Percentiles rank a stretch among this genome's conserved stretches.
These are phyloP conservation scores for Oscheius sp. DNA, from an alignment of 2,888 invertebrate species.

Conservation along the genomic window DNA sequence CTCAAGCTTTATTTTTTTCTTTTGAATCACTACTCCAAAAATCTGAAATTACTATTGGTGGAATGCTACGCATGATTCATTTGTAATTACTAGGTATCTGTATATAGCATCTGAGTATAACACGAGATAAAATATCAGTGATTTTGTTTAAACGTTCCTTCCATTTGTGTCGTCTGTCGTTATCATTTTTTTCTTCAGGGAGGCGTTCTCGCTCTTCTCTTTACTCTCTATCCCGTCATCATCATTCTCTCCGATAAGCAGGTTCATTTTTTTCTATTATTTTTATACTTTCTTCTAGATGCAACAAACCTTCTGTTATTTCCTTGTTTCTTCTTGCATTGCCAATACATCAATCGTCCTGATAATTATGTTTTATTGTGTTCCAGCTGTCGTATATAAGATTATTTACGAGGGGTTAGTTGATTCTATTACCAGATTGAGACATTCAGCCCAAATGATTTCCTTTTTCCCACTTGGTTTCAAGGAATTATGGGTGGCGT, in stretches of 20 bases:
- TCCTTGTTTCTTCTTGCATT: slow-evolving; percentile 12
- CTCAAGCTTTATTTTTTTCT: too few relatives aligned
- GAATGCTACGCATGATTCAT: too few relatives aligned
- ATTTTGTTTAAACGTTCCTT: too few relatives aligned
- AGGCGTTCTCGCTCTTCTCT: slow-evolving; percentile 19
- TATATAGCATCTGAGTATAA: too few relatives aligned
- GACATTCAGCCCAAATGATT: neutral
- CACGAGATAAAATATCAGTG: too few relatives aligned
- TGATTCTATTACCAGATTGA: neutral
- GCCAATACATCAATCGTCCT: slow-evolving; percentile 15
- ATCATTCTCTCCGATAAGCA: slow-evolving; percentile 25
- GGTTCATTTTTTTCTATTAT: neutral
- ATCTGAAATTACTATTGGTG: too few relatives aligned
- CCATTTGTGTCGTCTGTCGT: too few relatives aligned
- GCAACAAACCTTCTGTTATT: slow-evolving; percentile 19
- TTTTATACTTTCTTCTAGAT: neutral
- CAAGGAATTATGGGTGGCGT: slow-evolving; percentile 12
- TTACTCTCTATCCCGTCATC: slow-evolving; percentile 14
- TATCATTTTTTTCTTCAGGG: slow-evolving; percentile 8
- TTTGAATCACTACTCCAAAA: too few relatives aligned
- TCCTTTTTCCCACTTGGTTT: neutral
- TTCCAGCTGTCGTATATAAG: slow-evolving; percentile 10
- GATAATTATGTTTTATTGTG: slow-evolving; percentile 23
- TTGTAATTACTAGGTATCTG: too few relatives aligned
- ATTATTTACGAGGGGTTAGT: neutral